Evolutionary conservation across 2,888 invertebrate genomes (phyloP), one percentile per base, ranked within the genome.

Genomic region (Erebia epiphron): DNA sequence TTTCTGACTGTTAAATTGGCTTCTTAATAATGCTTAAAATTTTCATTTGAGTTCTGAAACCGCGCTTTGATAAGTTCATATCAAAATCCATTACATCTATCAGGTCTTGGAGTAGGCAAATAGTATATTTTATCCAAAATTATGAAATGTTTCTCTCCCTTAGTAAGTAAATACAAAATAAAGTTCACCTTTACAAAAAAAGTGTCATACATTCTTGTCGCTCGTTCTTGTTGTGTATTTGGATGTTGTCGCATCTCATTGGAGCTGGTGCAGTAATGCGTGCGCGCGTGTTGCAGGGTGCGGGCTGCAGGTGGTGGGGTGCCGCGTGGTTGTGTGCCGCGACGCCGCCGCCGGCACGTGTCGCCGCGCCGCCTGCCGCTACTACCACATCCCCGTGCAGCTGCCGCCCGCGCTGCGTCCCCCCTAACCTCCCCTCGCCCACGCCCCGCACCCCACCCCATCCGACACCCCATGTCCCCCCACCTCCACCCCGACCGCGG

Each of bases 301-400:
- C 94, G 96, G 96, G 95, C 97, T 98, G 95, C 98, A 98, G 95
- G 97, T 98, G 95, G 96, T 96, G 95, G 98, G 98, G 94, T 97
- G 98, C 94, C 97, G 97, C 93, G 98, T 98, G 95, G 98, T 97
- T 93, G 98, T 98, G 91, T 98, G 98, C 94, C 97, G 98, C 92
- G 98, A 98, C 95, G 98, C 98, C 92, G 98, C 97, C 87, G 98
- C 98, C 92, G 98, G 98, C 94, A 96, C 97, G 94, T 98, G 98
- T 94, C 95, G 96, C 90, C 97, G 98, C 93, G 96, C 97, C 94
- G 96, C 97, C 94, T 98, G 98, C 96, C 98, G 98, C 96, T 98
- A 98, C 95, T 98, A 98, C 96, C 98, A 98, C 95, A 98, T 98
- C 95, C 98, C 98, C 86, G 96, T 98, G 91, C 96, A 96, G 87